Evolutionary conservation across 2,888 invertebrate species (phyloP), one percentile per base, ranked within the genome.

Genomic region (Melolontha melolontha): DNA sequence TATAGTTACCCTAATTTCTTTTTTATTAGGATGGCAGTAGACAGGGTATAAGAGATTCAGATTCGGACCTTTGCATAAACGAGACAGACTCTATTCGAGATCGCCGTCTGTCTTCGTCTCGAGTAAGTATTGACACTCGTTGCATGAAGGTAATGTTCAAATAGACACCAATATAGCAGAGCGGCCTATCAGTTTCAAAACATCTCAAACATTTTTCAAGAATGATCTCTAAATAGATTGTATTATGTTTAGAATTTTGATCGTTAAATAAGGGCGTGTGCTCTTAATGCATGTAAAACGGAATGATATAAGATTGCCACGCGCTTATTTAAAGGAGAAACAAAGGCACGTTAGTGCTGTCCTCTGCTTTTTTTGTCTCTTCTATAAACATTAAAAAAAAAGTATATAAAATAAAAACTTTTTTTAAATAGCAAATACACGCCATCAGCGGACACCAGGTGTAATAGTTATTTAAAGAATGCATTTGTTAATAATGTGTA

Each of bases 61-160:
- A 96, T 84, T 94, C 94, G n/a, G 95, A 96, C 83, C 87, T 95
- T 72, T 95, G 95, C 83, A 89, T 94, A 76, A 93, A 93, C 78
- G 94, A 94, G 73, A 87, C 84, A 73, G 84, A 84, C 75, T 79
- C 79, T 74, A 76, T 78, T 71, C 77, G 79, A 69, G 79, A 79
- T 52, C 79, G 79, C 72, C 77, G 79, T 73, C 72, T 76, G 68
- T 78, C 74, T 72, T 72, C 72, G 6, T 71, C 75, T 67, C 81
- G 80, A 74, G 84, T 82, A 79, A 81, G 81, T 79, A 71, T 66
- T 2, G 65, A 68, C 22, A 59, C 40, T 22, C 12, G 29, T 41
- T 44, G 50, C 40, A 62, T 49, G 54, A 42, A 62, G 50, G 44
- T 34, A 34, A 52, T 54, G 14, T 51, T 51, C 44, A 10, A 59